Percentiles rank a stretch among this genome's conserved stretches.
Evolutionary conservation across 1,140 invertebrate genomes (phyloP).

Genomic region (Chymomyza costata): DNA sequence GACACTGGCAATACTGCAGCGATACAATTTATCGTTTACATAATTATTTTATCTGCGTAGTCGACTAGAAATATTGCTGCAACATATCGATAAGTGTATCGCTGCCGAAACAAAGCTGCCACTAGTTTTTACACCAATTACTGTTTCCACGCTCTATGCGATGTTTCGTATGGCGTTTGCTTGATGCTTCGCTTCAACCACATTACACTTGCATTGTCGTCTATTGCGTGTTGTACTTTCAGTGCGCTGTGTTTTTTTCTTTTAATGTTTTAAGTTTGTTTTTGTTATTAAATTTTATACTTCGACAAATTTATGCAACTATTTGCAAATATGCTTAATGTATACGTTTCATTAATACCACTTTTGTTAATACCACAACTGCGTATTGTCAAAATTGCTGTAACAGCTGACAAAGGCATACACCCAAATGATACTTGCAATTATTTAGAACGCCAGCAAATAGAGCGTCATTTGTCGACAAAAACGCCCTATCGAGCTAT

Average conservation of each 20-base stretch:
- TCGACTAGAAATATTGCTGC: no score
- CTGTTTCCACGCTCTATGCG: no score
- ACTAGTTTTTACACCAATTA: no score
- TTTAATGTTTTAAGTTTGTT: conserved; percentile 44
- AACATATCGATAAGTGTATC: no score
- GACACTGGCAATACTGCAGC: no score
- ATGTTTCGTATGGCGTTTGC: no score
- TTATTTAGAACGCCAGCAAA: conserved; percentile 30
- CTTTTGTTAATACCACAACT: conserved; percentile 16
- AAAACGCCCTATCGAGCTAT: conserved; percentile 81
- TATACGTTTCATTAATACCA: conserved; percentile 8
- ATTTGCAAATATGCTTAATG: conserved; percentile 38
- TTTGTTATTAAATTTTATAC: conserved; percentile 10
- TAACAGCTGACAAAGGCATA: conserved; percentile 21
- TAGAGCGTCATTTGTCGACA: conserved; percentile 76
- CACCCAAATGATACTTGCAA: conserved; percentile 20
- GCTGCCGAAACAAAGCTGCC: no score
- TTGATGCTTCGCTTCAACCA: no score
- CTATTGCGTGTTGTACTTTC: conserved; percentile 3
- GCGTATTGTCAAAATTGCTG: conserved; percentile 7
- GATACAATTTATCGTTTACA: no score
- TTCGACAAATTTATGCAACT: conserved; percentile 40
- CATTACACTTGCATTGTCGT: conserved; percentile 4
- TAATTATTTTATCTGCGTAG: no score
- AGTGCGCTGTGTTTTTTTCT: conserved; percentile 13